Base-by-base conservation (phyloP, 92 coral and sea anemone genomes). In the Bergia puertoricense region DNA sequence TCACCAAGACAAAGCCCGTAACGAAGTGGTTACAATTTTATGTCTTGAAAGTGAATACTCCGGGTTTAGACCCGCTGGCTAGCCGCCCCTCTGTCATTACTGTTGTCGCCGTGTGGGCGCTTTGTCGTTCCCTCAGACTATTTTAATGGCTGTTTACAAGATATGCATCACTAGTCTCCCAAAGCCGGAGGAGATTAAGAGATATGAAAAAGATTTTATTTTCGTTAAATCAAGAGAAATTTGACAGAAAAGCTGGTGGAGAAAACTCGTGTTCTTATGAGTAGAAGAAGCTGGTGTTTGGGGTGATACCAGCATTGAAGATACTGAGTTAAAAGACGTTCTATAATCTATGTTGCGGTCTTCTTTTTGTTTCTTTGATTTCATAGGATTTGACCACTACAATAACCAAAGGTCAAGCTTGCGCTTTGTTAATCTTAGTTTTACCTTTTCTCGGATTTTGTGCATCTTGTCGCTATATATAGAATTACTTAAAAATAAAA, bases 151-250 rank as follows among this genome's bases (percentile, higher is more conserved):
- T 82, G 76, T 82, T 82, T 41, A 38, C 50, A 15, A 11, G 68
- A 84, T 56, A 84, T 66, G 79, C 78, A 84, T 73, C 79, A 75
- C 37, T 72, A 37, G 79, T 36, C 43, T 4, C 87, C 62, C 2
- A 30, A 39, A 71, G 56, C 37, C 42, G 20, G 44, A 8, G 68
- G 79, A 45, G 86, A 84, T 84, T 71, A 84, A 37, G 56, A 46
- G 65, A 30, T 43, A 54, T 44, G 45, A 1, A 4, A 30, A 16
- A 6, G 87, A 44, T 44, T 46, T 68, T 16, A 38, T 16, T 23
- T 72, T 69, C 43, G 44, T 82, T 37, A 71, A 50, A 6, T 46
- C 45, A 66, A 23, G 39, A 71, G 68, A 65, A 67, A 18, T 23
- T 0, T n/a, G 16, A 30, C 13, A 7, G 38, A 30, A 44, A 72